These are phyloP conservation scores for Haemorhous mexicanus DNA, from an alignment of 2,113 vertebrate species.

Conservation along the genomic window DNA sequence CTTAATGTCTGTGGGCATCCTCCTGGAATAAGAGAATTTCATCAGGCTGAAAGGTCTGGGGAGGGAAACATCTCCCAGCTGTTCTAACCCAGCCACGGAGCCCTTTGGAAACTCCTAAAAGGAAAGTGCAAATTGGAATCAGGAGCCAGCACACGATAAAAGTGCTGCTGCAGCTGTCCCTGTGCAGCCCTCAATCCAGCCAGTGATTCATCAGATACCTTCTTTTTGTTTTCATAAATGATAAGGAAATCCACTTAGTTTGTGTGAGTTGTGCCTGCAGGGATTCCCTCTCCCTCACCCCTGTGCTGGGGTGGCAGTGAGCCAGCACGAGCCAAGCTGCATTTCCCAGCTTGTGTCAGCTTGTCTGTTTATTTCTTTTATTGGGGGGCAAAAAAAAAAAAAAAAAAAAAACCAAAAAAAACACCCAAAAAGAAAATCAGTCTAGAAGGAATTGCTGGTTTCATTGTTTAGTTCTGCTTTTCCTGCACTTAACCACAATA, in stretches of 20 bases:
- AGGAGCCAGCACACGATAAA: neutral
- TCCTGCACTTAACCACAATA: slow-evolving; percentile 44
- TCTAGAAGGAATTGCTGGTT: slow-evolving; percentile 43
- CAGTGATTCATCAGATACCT: slow-evolving; percentile 38
- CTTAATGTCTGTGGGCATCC: neutral
- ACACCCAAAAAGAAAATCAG: neutral
- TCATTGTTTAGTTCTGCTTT: slow-evolving; percentile 52
- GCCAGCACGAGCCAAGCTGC: slow-evolving; percentile 25
- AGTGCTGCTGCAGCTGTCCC: neutral
- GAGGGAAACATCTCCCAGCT: neutral
- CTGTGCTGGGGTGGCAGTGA: slow-evolving; percentile 3
- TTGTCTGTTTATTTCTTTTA: slow-evolving; percentile 68
- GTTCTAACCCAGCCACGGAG: neutral
- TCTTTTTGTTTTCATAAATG: slow-evolving; percentile 55
- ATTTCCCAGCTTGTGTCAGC: slow-evolving; percentile 25
- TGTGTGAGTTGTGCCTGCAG: slow-evolving; percentile 39
- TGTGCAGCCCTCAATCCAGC: neutral
- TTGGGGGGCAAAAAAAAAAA: neutral
- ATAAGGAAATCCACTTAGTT: slow-evolving; percentile 59
- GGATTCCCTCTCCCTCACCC: slow-evolving; percentile 25
- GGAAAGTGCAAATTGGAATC: neutral
- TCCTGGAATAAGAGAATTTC: neutral
- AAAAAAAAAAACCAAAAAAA: too few species aligned
- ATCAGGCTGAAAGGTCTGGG: neutral
- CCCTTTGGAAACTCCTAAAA: neutral